Conservation (phyloP, 2,113 vertebrate genomes). For the Paracanthobrama guichenoti region DNA sequence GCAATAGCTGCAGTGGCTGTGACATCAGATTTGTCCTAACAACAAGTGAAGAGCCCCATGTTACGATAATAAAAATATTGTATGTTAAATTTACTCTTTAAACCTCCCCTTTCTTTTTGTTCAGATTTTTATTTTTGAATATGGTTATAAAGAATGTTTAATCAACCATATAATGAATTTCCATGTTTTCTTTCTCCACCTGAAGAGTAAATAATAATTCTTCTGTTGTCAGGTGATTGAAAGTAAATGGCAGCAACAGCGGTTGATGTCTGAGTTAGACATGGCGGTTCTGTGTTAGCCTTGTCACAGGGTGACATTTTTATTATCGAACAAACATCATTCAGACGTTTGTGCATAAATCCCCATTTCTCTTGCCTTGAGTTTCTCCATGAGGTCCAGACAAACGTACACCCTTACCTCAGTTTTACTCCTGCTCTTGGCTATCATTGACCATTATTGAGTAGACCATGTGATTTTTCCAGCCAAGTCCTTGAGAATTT, state of each 20-base stretch:
- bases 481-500: neutral
- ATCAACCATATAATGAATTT: neutral
- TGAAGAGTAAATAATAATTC: neutral
- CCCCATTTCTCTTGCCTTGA: conserved; percentile 35
- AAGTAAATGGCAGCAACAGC: conserved; percentile 11
- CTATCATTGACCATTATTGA: conserved; percentile 34
- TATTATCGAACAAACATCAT: neutral
- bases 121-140: conserved; percentile 53
- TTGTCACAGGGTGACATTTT: neutral
- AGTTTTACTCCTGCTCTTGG: neutral
- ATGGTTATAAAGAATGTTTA: conserved; percentile 38
- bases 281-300: neutral
- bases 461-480: neutral
- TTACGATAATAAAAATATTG: conserved; percentile 41
- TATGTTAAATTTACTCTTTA: conserved; percentile 14
- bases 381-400: conserved; percentile 34
- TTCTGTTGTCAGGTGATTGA: neutral
- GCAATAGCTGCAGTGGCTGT: conserved; percentile 40
- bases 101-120: neutral
- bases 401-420: neutral
- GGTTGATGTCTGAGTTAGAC: neutral
- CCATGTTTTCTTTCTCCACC: neutral
- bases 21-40: conserved; percentile 46
- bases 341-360: neutral
- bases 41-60: conserved; percentile 23